Conservation (phyloP, 2,888 invertebrate species). For the Drosophila phalerata region DNA sequence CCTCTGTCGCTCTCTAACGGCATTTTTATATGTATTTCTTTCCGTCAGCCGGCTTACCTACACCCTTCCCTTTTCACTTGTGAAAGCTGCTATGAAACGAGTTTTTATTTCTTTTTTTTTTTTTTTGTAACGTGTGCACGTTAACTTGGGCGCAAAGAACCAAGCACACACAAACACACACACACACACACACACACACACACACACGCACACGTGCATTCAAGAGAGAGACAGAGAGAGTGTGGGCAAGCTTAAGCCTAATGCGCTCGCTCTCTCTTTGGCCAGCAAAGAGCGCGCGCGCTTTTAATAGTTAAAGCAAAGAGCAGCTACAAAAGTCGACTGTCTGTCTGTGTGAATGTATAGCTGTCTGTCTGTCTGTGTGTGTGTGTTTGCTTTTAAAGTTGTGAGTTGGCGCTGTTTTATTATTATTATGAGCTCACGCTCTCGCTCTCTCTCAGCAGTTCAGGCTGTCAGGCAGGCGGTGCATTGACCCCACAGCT, state of each 20-base stretch:
- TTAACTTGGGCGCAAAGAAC: constrained; percentile 56
- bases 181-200: constrained; percentile 1
- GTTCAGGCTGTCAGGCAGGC: constrained; percentile 48
- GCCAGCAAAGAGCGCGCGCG: constrained; percentile 32
- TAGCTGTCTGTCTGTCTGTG: constrained; percentile 29
- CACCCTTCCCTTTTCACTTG: constrained; percentile 61
- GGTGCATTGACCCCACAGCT: constrained; percentile 86
- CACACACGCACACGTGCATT: not conserved
- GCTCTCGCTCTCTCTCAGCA: constrained; percentile 35
- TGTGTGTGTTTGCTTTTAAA: constrained; percentile 26
- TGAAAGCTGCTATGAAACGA: constrained; percentile 72
- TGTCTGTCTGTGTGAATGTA: constrained; percentile 37
- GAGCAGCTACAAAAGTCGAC: constrained; percentile 41
- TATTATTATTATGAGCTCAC: constrained; percentile 63
- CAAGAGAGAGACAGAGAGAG: constrained; percentile 27
- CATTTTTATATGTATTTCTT: constrained; percentile 50
- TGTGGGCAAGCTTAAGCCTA: constrained; percentile 13
- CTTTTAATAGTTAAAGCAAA: constrained; percentile 20
- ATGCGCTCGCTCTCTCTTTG: constrained; percentile 16
- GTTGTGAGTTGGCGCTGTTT: constrained; percentile 56
- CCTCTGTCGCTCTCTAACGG: constrained; percentile 57
- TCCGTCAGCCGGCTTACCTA: constrained; percentile 59
- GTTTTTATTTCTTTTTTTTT: constrained; percentile 48
- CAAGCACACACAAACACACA: constrained; percentile 22
- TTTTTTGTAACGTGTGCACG: constrained; percentile 35